Conservation (phyloP, 2,888 invertebrate species). For the Mesoligia furuncula region DNA sequence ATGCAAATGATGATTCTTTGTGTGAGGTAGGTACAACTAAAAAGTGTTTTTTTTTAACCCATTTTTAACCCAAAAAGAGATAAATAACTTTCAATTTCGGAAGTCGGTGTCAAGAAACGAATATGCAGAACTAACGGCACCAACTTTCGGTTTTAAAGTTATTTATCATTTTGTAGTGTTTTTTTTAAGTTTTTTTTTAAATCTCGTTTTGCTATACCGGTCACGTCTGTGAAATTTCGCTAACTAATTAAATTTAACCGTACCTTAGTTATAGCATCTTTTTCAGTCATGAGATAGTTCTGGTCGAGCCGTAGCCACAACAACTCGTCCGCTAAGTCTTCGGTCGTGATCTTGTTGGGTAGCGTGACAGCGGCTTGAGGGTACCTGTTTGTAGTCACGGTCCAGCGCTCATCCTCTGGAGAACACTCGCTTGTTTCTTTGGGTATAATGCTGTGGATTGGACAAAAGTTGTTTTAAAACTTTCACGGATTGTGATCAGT, state of each 20-base stretch:
- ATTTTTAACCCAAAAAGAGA: too few relatives aligned
- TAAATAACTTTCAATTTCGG: too few relatives aligned
- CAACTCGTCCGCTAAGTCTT: constrained; percentile 86
- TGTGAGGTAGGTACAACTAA: too few relatives aligned
- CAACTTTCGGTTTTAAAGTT: too few relatives aligned
- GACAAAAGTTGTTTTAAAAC: neutral
- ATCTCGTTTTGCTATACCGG: neutral
- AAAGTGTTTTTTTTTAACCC: too few relatives aligned
- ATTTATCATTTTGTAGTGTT: too few relatives aligned
- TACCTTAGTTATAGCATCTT: constrained; percentile 62
- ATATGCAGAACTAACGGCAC: too few relatives aligned
- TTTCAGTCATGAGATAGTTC: constrained; percentile 79
- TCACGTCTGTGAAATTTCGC: neutral
- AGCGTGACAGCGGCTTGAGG: constrained; percentile 77
- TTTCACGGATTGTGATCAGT: neutral
- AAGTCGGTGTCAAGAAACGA: too few relatives aligned
- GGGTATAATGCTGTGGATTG: constrained; percentile 68
- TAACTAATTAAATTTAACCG: neutral
- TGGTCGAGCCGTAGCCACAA: constrained; percentile 88
- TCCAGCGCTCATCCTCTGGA: constrained; percentile 78
- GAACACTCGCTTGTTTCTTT: constrained; percentile 80
- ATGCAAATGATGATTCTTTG: too few relatives aligned
- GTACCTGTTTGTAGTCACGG: constrained; percentile 75
- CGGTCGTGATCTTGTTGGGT: constrained; percentile 86
- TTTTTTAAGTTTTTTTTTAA: neutral